Base-by-base conservation (phyloP, 2,113 vertebrate species). In the Cyphomyrus plagiostoma region DNA sequence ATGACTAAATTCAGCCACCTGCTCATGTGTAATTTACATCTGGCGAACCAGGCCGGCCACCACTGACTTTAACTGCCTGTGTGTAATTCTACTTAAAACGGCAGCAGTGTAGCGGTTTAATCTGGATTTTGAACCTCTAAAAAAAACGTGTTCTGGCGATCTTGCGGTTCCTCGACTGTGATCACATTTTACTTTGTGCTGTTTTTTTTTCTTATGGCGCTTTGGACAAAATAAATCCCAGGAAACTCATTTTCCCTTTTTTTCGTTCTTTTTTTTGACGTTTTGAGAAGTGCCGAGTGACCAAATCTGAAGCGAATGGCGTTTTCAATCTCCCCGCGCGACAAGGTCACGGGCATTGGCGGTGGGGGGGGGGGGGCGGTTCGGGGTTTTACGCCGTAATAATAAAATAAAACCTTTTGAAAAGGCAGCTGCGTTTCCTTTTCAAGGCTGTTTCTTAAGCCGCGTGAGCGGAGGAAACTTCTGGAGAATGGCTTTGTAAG, bases 361-460 rank as follows among this genome's bases (percentile, higher is more conserved):
- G 66, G 77, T 30, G n/a, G 15, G 70, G 66, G 77, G 89, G 39
- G 4, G 45, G 50, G 70, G 88, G 62, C 87, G 84, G 13, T 48
- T 48, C 10, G 88, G 80, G 49, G 58, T 58, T 89, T 87, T 50
- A 52, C 85, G 88, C 56, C 53, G 52, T 88, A 83, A 91, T 86
- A 89, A 89, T 88, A 89, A 91, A 91, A 88, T 90, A 87, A 82
- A 84, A 66, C 86, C 88, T 88, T 92, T 88, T 92, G 88, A 92
- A 91, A 89, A 62, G 89, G 87, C 91, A 89, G 91, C 91, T 89
- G 89, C 88, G 88, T 91, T 92, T 90, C 88, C 89, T 88, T 90
- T 90, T 90, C 90, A 90, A 88, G 90, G 90, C 45, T 26, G 66
- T 62, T 83, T 89, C 77, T 56, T 88, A 90, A 91, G 90, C 92